Evolutionary conservation across 1,140 invertebrate species (phyloP).

Genomic region (Monomorium pharaonis): DNA sequence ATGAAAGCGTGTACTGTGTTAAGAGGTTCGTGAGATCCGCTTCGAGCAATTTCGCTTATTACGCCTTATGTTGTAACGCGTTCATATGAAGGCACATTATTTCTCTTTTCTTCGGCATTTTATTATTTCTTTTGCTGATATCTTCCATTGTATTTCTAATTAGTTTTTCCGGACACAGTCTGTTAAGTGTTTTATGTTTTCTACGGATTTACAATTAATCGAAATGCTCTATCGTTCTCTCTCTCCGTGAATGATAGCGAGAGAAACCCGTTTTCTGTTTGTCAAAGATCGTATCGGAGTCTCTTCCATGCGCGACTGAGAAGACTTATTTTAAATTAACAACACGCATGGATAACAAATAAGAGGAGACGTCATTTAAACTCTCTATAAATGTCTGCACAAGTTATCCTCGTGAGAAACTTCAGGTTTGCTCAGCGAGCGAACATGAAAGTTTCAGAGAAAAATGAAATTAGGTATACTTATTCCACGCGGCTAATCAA

Average conservation of each 20-base stretch:
- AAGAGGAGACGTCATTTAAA: neutral
- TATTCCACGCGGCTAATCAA: slow-evolving; percentile 27
- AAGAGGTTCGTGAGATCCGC: neutral
- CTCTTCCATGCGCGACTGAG: neutral
- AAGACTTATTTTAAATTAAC: neutral
- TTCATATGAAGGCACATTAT: neutral
- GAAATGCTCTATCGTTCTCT: neutral
- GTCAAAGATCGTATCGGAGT: slow-evolving; percentile 6
- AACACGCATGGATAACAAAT: neutral
- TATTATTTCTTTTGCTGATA: neutral
- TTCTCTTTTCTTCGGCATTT: neutral
- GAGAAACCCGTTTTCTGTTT: slow-evolving; percentile 1
- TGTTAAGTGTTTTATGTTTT: neutral
- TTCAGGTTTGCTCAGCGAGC: neutral
- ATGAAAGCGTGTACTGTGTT: slow-evolving; percentile 18
- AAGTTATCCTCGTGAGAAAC: slow-evolving; percentile 18
- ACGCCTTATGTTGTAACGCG: slow-evolving; percentile 12
- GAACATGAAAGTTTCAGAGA: neutral
- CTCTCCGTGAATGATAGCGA: neutral
- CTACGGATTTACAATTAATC: neutral
- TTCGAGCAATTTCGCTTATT: slow-evolving; percentile 20
- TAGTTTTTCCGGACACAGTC: neutral
- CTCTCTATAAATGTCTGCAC: neutral
- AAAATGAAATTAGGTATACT: slow-evolving; percentile 1
- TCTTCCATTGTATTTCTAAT: neutral